Conservation (phyloP, 1,140 invertebrate species). For the Diachasma alloeum region DNA sequence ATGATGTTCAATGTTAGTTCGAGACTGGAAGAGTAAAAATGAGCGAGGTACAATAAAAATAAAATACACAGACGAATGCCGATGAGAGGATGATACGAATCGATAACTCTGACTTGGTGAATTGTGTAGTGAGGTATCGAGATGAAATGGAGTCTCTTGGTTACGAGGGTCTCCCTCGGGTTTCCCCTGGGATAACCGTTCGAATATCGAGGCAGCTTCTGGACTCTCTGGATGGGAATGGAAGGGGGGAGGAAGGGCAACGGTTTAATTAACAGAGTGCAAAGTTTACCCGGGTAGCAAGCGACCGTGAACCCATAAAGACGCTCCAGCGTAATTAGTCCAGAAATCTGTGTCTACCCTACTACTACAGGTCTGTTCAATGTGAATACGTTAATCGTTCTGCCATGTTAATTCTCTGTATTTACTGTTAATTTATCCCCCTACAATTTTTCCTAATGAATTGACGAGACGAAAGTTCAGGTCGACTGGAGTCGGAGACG, state of each 20-base stretch:
- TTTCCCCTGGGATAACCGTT: conserved; percentile 6
- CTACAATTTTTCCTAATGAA: background rate
- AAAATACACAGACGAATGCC: background rate
- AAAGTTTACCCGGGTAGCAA: conserved; percentile 2
- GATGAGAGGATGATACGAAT: background rate
- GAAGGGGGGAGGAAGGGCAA: background rate
- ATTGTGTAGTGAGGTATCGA: background rate
- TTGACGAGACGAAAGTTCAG: background rate
- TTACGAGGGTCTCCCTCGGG: background rate
- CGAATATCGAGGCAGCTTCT: conserved; percentile 2
- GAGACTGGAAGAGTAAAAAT: background rate
- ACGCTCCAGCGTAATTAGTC: conserved; percentile 1
- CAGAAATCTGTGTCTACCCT: background rate
- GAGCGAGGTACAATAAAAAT: background rate
- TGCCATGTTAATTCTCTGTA: background rate
- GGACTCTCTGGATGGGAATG: background rate
- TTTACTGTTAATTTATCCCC: background rate
- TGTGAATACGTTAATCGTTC: conserved; percentile 4
- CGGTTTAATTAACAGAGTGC: conserved; percentile 13
- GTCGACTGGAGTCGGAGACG: background rate
- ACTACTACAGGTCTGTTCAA: background rate
- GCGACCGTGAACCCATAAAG: conserved; percentile 15
- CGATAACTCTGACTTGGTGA: background rate
- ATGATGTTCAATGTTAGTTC: background rate
- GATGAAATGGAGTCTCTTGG: background rate